Conservation (phyloP, 2,888 invertebrate genomes). For the Enoplolaimus lenunculus region DNA sequence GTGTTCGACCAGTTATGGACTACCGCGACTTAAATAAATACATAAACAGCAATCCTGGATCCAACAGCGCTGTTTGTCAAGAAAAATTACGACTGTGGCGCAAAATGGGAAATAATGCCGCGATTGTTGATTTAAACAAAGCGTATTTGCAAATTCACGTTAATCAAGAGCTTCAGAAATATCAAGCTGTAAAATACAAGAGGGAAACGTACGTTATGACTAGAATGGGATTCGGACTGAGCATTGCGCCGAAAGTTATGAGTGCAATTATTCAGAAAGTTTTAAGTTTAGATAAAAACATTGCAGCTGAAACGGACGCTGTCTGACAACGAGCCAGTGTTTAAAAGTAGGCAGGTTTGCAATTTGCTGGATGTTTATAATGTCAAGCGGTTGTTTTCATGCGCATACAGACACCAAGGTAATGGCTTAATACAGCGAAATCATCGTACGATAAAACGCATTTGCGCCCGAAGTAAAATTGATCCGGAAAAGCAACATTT, state of each 20-base stretch:
- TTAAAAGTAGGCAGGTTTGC: background rate
- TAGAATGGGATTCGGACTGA: conserved; percentile 14
- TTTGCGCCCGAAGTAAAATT: background rate
- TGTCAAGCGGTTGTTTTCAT: background rate
- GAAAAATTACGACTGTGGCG: conserved; percentile 14
- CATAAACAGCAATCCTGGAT: conserved; percentile 5
- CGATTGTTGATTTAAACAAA: conserved; percentile 1
- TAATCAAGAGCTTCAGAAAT: background rate
- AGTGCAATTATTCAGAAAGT: conserved; percentile 1
- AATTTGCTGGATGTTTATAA: background rate
- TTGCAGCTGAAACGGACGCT: background rate
- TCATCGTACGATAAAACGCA: no score
- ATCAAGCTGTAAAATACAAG: conserved; percentile 10
- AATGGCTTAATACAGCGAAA: no score
- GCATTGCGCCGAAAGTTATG: conserved; percentile 17
- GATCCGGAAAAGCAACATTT: background rate
- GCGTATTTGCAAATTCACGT: conserved; percentile 14
- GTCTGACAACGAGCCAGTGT: no score
- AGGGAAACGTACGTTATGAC: conserved; percentile 6
- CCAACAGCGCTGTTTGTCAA: background rate
- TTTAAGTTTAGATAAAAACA: background rate
- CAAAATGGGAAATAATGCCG: background rate
- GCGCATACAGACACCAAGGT: conserved; percentile 1
- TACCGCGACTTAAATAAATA: conserved; percentile 12
- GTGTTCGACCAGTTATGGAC: conserved; percentile 13